A percentile compares a stretch with the other conserved stretches of the same genome.
phyloP scores from a whole-genome alignment of 2,888 invertebrate species.

The Melinaea marsaeus region DNA sequence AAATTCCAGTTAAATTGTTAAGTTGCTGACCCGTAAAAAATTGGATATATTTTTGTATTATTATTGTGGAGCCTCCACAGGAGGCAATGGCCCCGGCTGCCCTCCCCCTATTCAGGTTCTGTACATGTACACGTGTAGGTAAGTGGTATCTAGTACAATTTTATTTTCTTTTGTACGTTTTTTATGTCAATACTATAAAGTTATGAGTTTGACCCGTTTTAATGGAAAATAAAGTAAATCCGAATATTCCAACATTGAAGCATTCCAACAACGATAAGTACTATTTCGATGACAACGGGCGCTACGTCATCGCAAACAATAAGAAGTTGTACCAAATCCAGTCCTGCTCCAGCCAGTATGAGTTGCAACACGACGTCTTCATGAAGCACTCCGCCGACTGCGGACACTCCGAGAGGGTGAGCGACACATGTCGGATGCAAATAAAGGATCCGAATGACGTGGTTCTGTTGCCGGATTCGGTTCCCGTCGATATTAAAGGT shows the following conservation, averaged over 20 bases:
- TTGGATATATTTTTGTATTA: too few species aligned
- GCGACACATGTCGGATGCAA: slow-evolving; percentile 40
- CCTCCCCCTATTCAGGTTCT: too few species aligned
- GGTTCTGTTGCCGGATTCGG: slow-evolving; percentile 42
- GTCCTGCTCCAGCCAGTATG: slow-evolving; percentile 52
- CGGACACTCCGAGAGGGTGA: slow-evolving; percentile 44
- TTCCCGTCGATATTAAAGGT: slow-evolving; percentile 45
- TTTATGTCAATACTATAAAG: too few species aligned
- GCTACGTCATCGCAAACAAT: slow-evolving; percentile 43
- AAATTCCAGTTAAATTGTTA: too few species aligned
- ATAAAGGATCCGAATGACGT: slow-evolving; percentile 39
- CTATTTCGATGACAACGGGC: slow-evolving; percentile 52
- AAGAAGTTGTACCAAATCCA: slow-evolving; percentile 53
- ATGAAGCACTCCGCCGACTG: slow-evolving; percentile 47
- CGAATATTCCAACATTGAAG: slow-evolving; percentile 29
- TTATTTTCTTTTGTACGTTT: too few species aligned
- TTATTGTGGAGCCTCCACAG: too few species aligned
- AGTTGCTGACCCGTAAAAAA: too few species aligned
- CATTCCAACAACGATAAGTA: slow-evolving; percentile 39
- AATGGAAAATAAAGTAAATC: too few species aligned
- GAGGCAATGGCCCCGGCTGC: too few species aligned
- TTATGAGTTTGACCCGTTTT: too few species aligned
- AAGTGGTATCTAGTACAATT: too few species aligned
- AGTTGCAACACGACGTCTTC: slow-evolving; percentile 40
- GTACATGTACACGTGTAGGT: too few species aligned